Percentiles rank a stretch among this genome's conserved stretches.
These are phyloP conservation scores for Aphidius ervi DNA, from an alignment of 1,140 invertebrate genomes.

Conservation along the genomic window DNA sequence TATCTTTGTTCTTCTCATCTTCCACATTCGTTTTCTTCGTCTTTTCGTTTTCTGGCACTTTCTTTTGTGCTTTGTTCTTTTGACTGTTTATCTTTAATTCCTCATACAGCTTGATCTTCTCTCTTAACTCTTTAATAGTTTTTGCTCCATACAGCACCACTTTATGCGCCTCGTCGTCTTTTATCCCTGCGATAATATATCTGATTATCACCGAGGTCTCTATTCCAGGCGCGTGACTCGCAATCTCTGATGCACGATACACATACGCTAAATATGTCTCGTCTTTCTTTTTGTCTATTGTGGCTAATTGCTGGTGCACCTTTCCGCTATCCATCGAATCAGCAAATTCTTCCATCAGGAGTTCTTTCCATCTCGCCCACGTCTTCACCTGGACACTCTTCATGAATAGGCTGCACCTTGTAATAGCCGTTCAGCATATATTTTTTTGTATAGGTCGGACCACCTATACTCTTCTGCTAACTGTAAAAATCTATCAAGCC, in stretches of 20 bases:
- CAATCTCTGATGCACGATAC: constrained; percentile 24
- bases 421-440: constrained; percentile 22
- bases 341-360: too few relatives aligned
- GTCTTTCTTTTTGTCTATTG: constrained; percentile 21
- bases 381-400: constrained; percentile 14
- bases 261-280: constrained; percentile 29
- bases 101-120: constrained; percentile 12
- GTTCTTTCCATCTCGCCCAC: not conserved
- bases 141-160: too few relatives aligned
- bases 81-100: not conserved
- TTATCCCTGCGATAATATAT: constrained; percentile 34
- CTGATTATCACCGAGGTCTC: constrained; percentile 30
- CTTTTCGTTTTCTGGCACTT: too few relatives aligned
- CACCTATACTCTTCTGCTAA: constrained; percentile 29
- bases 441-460: constrained; percentile 21
- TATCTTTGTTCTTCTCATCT: too few relatives aligned
- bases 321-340: too few relatives aligned
- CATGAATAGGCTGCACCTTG: constrained; percentile 24
- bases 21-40: too few relatives aligned
- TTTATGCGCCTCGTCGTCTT: constrained; percentile 17
- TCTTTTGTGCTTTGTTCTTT: not conserved
- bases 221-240: constrained; percentile 6
- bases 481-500: constrained; percentile 31
- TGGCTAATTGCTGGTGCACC: too few relatives aligned
- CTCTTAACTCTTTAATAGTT: constrained; percentile 17